Percentiles rank a stretch among this genome's conserved stretches.
Evolutionary conservation across 2,113 vertebrate genomes (phyloP).

Genomic region (Glareola pratincola): DNA sequence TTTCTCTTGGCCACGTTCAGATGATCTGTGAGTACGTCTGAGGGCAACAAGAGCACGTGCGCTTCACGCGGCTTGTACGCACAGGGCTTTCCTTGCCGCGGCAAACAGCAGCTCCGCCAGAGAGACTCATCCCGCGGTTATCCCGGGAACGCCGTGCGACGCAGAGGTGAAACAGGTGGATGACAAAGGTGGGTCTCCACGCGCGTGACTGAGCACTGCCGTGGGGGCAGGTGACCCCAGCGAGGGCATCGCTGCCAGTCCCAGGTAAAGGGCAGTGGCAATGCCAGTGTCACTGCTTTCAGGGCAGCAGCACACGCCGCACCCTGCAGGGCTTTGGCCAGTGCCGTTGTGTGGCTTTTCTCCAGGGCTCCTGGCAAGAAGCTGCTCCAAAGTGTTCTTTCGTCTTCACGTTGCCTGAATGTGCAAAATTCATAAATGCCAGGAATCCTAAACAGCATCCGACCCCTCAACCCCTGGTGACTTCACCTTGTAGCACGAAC

Average conservation of each 20-base stretch:
- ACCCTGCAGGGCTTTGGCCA: not conserved
- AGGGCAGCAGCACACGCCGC: not conserved
- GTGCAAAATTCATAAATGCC: not conserved
- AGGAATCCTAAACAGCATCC: not conserved
- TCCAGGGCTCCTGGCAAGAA: not conserved
- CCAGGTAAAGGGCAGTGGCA: not conserved
- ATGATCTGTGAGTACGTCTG: not conserved
- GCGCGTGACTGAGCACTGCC: fast-evolving
- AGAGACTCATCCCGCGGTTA: not conserved
- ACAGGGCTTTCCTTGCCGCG: not conserved
- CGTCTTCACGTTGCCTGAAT: not conserved
- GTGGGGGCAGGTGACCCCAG: not conserved
- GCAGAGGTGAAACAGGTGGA: not conserved
- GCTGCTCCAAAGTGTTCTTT: not conserved
- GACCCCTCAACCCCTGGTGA: not conserved
- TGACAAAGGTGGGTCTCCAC: not conserved
- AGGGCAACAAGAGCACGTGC: not conserved
- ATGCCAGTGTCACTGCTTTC: not conserved
- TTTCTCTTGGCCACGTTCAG: not conserved
- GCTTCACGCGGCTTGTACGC: too few species aligned
- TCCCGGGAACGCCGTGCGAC: not conserved
- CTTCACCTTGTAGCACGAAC: not conserved
- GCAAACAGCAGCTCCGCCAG: not conserved
- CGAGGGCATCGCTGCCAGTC: not conserved
- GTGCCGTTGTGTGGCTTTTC: not conserved